Percentiles rank a stretch among this genome's conserved stretches.
These are phyloP conservation scores for Drosophila peninsularis DNA, from an alignment of 2,888 invertebrate species.

Conservation along the genomic window DNA sequence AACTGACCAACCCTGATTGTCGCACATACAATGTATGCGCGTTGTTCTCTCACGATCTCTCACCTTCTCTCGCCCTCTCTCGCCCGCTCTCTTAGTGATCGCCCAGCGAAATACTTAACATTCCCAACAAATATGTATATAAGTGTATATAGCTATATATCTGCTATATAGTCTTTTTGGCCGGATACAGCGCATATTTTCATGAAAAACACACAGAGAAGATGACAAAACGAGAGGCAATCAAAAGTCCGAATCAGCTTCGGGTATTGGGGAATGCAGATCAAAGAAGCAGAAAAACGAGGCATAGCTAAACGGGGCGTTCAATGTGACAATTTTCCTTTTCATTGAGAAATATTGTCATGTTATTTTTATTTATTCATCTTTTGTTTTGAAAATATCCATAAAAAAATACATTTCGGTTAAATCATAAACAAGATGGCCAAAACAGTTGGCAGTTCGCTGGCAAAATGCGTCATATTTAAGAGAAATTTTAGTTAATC, in stretches of 20 bases:
- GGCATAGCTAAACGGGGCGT: background rate
- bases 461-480: slow-evolving; percentile 42
- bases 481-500: slow-evolving; percentile 39
- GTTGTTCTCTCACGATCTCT: slow-evolving; percentile 3
- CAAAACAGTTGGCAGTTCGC: slow-evolving; percentile 29
- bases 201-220: slow-evolving; percentile 49
- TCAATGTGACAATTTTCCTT: slow-evolving; percentile 26
- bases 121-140: slow-evolving; percentile 18
- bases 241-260: slow-evolving; percentile 23
- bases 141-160: slow-evolving; percentile 17
- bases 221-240: slow-evolving; percentile 54
- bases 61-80: background rate
- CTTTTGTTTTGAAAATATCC: slow-evolving; percentile 54
- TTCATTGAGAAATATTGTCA: slow-evolving; percentile 71
- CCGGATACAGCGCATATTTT: slow-evolving; percentile 73
- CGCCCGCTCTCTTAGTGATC: slow-evolving; percentile 46
- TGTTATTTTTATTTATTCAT: slow-evolving; percentile 23
- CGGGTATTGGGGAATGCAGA: slow-evolving; percentile 19
- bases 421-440: slow-evolving; percentile 10
- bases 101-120: slow-evolving; percentile 50
- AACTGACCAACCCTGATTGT: slow-evolving; percentile 9
- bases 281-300: background rate
- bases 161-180: slow-evolving; percentile 31
- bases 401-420: slow-evolving; percentile 49
- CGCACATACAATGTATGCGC: slow-evolving; percentile 20